Base-by-base conservation (phyloP, 2,888 invertebrate species). In the Orthosia gothica region DNA sequence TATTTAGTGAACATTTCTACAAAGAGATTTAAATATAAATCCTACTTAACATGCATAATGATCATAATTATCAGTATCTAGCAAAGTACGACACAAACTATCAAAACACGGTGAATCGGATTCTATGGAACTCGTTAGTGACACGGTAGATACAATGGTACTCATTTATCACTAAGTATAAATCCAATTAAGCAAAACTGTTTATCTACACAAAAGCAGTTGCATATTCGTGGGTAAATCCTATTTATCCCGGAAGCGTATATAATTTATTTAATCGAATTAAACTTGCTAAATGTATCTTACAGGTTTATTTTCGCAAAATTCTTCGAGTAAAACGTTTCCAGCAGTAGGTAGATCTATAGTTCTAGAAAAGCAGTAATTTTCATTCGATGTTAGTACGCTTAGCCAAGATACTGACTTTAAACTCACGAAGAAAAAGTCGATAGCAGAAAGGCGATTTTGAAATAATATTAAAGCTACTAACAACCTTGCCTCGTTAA, bases 111-210 rank as follows among this genome's bases (percentile, higher is more conserved):
- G 20, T 58, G 50, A 68, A 16, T 18, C 49, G 13, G 57, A 45
- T 20, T 77, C 78, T 15, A 57, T 61, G 40, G 32, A 55, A 58
- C 64, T 69, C 50, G 54, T 68, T 76, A 76, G 68, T 52, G 61
- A 57, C 61, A 54, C 47, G 23, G 13, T 58, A 20, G 26, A 49
- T 61, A 54, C 63, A 80, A 80, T 62, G 58, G 40, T 26, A 74
- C 40, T 82, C 55, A 82, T 79, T 76, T 57, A 69, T 79, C 61
- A 76, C 69, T 69, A 65, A 79, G 64, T 79, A 75, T 57, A 62
- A 54, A 82, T 71, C 47, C 55, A 71, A 70, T 77, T 82, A 77
- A 57, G 32, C 77, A 80, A 73, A 73, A 78, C 64, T 76, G 61
- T 64, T 64, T 75, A 61, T 52, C 32, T 40, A 47, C 32, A 55